These are phyloP conservation scores for Muscicapa striata DNA, from an alignment of 2,797 vertebrate species.

Conservation along the genomic window DNA sequence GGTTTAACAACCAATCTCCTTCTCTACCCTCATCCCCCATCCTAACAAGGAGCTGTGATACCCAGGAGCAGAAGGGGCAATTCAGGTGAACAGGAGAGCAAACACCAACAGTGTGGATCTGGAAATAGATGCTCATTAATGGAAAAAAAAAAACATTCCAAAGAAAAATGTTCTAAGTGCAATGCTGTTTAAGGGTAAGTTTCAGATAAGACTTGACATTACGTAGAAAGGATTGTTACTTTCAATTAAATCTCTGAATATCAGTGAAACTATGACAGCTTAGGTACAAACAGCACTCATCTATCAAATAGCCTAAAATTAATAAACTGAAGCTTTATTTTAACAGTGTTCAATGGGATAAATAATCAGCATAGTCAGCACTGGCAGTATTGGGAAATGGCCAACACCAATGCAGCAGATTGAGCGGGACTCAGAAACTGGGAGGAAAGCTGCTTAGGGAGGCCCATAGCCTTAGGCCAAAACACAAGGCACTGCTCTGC, in stretches of 20 bases:
- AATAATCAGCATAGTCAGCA: constrained; percentile 29
- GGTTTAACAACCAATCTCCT: background rate
- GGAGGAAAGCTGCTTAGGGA: background rate
- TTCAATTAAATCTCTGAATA: background rate
- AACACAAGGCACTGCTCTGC: background rate
- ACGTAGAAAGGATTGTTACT: background rate
- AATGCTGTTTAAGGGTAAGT: background rate
- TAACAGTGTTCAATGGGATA: constrained; percentile 31
- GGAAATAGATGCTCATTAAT: background rate
- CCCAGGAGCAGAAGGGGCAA: background rate
- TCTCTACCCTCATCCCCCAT: background rate
- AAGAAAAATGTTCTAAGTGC: background rate
- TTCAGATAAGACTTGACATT: background rate
- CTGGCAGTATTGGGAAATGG: background rate
- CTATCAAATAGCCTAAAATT: background rate
- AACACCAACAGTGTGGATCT: background rate
- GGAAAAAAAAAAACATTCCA: background rate
- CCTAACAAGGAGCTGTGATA: background rate
- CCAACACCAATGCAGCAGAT: background rate
- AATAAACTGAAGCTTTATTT: background rate
- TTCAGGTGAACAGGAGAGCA: background rate
- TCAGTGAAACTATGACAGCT: background rate
- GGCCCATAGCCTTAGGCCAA: background rate
- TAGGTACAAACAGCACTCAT: background rate
- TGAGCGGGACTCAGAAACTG: background rate